Evolutionary conservation across 2,113 vertebrate species (phyloP).

Genomic region (Coptodon rendalli): DNA sequence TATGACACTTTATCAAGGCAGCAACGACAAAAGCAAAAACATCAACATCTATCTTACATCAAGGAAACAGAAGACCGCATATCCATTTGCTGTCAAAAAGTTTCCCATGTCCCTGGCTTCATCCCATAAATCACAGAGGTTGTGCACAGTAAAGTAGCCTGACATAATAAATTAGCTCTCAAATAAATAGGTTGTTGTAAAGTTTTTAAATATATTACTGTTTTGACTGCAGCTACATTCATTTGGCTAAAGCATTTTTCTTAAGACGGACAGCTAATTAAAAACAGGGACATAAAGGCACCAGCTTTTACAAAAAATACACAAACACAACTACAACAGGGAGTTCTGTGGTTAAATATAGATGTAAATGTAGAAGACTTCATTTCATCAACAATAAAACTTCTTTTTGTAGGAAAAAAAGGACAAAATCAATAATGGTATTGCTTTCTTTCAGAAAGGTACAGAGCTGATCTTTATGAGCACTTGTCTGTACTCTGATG

Average conservation of each 20-base stretch:
- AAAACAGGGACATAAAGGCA: background rate
- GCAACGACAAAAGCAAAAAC: background rate
- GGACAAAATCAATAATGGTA: background rate
- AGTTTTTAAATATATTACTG: constrained; percentile 25
- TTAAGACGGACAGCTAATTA: background rate
- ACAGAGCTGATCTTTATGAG: background rate
- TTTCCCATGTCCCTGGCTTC: background rate
- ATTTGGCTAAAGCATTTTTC: background rate
- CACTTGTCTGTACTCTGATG: background rate
- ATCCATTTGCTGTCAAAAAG: background rate
- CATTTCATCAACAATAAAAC: background rate
- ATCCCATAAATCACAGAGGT: constrained; percentile 10
- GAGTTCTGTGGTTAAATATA: background rate
- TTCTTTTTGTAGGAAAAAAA: background rate
- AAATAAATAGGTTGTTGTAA: constrained; percentile 37
- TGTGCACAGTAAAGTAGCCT: background rate
- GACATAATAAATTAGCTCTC: constrained; percentile 45
- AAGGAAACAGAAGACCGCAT: background rate
- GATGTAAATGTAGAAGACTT: background rate
- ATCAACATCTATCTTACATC: background rate
- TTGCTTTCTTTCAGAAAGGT: background rate
- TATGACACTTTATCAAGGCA: constrained; percentile 18
- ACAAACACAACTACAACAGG: background rate
- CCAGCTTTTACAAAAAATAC: background rate
- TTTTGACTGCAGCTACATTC: background rate